Evolutionary conservation across 2,113 vertebrate genomes (phyloP).

Genomic region (Grallaria varia): DNA sequence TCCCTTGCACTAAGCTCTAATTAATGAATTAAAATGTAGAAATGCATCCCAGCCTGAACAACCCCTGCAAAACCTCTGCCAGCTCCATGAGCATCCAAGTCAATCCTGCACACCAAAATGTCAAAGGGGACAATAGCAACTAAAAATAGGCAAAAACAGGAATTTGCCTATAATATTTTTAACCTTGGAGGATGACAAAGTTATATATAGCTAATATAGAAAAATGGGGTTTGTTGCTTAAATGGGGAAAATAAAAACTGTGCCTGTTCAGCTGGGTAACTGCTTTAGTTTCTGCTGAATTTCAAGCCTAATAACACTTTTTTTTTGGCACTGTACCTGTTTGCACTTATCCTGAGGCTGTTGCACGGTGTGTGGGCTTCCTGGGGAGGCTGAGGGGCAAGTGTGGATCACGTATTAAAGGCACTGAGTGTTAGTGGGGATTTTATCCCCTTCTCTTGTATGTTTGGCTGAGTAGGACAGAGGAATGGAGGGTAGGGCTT

Average conservation of each 20-base stretch:
- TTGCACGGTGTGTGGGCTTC: fast-evolving
- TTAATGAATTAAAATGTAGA: not conserved
- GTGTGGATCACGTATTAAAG: fast-evolving
- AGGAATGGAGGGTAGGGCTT: not conserved
- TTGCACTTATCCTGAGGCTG: not conserved
- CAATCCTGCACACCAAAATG: not conserved
- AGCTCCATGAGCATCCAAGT: not conserved
- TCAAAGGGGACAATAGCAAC: conserved; percentile 68
- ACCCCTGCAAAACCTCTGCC: not conserved
- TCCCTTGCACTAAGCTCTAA: not conserved
- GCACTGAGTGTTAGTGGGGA: not conserved
- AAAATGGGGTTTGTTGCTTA: conserved; percentile 21
- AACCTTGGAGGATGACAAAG: conserved; percentile 41
- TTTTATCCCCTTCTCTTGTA: not conserved
- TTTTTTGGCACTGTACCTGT: not conserved
- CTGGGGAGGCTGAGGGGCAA: not conserved
- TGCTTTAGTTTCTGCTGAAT: not conserved
- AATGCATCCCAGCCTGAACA: not conserved
- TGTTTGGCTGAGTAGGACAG: fast-evolving
- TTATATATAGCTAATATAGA: conserved; percentile 69
- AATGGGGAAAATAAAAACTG: conserved; percentile 22
- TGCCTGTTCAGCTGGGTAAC: not conserved
- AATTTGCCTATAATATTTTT: conserved; percentile 64
- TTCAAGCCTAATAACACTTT: not conserved
- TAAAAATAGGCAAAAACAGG: conserved; percentile 76